Conservation (phyloP, 2,797 vertebrate genomes). For the Coccyzus lansbergi region DNA sequence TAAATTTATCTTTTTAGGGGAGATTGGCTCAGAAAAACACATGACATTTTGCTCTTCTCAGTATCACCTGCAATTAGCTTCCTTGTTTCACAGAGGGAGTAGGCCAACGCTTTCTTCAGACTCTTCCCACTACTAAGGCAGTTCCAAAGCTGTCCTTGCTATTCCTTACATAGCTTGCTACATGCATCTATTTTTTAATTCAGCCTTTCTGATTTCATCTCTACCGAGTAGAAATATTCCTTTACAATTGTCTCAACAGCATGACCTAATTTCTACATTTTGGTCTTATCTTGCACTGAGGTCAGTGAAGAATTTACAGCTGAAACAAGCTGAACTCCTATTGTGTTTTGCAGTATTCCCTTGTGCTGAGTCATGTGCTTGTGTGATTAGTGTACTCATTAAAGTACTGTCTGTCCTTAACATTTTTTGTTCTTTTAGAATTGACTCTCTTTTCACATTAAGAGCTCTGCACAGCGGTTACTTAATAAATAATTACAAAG, state of each 20-base stretch:
- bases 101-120: neutral
- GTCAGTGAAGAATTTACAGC: neutral
- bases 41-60: neutral
- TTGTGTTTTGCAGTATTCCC: neutral
- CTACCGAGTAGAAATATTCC: neutral
- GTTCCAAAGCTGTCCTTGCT: neutral
- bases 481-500: slow-evolving; percentile 9
- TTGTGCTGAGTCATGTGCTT: neutral
- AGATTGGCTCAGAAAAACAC: neutral
- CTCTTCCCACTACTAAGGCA: neutral
- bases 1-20: neutral
- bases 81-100: neutral
- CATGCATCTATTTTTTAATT: neutral
- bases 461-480: neutral
- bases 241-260: neutral
- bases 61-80: neutral
- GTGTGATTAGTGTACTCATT: neutral
- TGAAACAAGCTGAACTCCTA: neutral
- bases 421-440: neutral
- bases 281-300: neutral
- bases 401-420: neutral
- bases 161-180: neutral
- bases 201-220: neutral
- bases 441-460: neutral
- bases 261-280: neutral